Conservation (phyloP, 2,113 vertebrate species). For the Diadophis punctatus region DNA sequence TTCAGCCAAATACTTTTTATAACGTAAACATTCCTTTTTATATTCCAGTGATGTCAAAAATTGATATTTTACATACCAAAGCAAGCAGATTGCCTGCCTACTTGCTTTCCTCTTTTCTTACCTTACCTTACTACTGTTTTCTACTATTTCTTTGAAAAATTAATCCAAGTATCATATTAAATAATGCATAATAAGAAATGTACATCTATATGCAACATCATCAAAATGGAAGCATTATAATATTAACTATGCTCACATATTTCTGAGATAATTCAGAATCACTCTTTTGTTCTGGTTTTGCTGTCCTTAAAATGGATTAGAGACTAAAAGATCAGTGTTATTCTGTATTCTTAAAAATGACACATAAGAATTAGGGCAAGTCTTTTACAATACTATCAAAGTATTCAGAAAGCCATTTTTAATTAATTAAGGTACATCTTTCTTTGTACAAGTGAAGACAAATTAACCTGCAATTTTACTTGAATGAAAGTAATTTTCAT, state of each 20-base stretch:
- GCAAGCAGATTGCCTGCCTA: background rate
- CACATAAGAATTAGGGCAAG: constrained; percentile 28
- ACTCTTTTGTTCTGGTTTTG: constrained; percentile 57
- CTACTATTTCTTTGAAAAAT: background rate
- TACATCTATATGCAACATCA: background rate
- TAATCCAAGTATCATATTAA: background rate
- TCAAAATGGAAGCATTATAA: background rate
- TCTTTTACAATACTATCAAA: constrained; percentile 9
- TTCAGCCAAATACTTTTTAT: constrained; percentile 36
- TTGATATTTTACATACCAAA: background rate
- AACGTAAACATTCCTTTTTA: background rate
- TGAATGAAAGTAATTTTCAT: background rate
- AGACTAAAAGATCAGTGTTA: constrained; percentile 36
- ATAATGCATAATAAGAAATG: background rate
- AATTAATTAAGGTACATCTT: constrained; percentile 31
- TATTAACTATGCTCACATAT: background rate
- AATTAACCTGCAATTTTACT: background rate
- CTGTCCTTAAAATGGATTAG: constrained; percentile 52
- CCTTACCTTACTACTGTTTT: background rate
- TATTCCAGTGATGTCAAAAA: background rate
- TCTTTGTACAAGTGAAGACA: constrained; percentile 17
- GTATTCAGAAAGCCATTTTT: background rate
- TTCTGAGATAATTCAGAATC: constrained; percentile 14
- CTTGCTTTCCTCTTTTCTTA: background rate
- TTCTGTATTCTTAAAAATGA: constrained; percentile 44